Base-by-base conservation (phyloP, 2,888 invertebrate genomes). In the Drosophila picticornis region DNA sequence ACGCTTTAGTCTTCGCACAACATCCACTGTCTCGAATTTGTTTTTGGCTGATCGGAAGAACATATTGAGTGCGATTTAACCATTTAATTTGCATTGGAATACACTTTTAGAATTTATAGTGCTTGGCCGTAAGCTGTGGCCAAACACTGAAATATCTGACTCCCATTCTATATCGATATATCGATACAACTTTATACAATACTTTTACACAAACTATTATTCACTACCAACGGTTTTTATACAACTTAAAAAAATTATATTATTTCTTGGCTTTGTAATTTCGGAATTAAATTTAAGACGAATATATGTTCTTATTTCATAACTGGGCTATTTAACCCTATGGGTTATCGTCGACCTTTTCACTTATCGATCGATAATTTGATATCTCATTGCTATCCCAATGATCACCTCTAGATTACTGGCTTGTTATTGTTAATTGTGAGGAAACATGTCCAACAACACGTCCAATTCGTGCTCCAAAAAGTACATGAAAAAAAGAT, bases 11-110 rank as follows among this genome's bases (percentile, higher is more conserved):
- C 92, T 90, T 25, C 93, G 90, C 29, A 90, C 81, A 51, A 92
- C 74, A 75, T 93, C 93, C 40, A 88, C 88, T 29, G 91, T 77
- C 76, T 93, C 93, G 68, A 93, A 90, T 84, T 93, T 93, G 75
- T 89, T 93, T 81, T 92, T 93, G 38, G 92, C 89, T 52, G 91
- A 90, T 67, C 93, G 92, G 79, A 93, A 91, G 91, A 93, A 91
- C 93, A 88, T 92, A 43, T 78, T 80, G 63, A 60, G 36, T 32
- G 36, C 46, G 61, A 52, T 74, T 68, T 57, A 61, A 68, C 29
- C 68, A 68, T 62, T 70, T 58, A 65, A 43, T 72, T 83, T 68
- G 71, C 77, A 85, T 84, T 72, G 70, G 65, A 71, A 77, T 68
- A 57, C 50, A 63, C 52, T 70, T 68, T 72, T 60, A 27, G 56